A percentile compares a stretch with the other conserved stretches of the same genome.
Conservation (phyloP, 2,797 vertebrate genomes). For the Tadarida brasiliensis region DNA sequence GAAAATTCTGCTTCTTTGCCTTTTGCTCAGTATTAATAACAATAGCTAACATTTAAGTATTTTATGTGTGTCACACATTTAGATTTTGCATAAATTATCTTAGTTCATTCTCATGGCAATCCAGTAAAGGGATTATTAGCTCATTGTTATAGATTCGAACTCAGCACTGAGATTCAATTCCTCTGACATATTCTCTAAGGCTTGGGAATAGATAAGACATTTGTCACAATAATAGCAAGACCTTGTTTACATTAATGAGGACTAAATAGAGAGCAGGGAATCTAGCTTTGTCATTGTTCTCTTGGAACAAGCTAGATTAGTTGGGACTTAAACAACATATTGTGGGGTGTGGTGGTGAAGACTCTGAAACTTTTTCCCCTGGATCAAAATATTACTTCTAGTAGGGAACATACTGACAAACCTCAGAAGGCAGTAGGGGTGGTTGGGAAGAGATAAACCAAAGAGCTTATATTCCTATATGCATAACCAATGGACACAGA, state of each 20-base stretch:
- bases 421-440: too few species aligned
- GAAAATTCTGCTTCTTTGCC: conserved; percentile 5
- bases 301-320: not conserved
- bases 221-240: conserved; percentile 26
- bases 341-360: not conserved
- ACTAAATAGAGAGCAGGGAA: not conserved
- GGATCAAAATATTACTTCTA: not conserved
- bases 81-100: conserved; percentile 23
- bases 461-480: too few species aligned
- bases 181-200: not conserved
- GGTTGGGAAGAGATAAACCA: too few species aligned
- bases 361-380: not conserved
- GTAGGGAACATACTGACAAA: too few species aligned
- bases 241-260: not conserved
- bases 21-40: conserved; percentile 1
- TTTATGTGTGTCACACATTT: not conserved
- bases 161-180: not conserved
- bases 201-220: not conserved
- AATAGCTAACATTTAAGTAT: not conserved
- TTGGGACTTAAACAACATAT: not conserved
- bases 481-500: too few species aligned
- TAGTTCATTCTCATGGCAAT: not conserved
- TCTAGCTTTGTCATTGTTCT: not conserved
- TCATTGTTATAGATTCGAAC: not conserved
- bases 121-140: not conserved